phyloP scores from a whole-genome alignment of 2,888 invertebrate genomes.

The Sinohyriopsis cumingii region DNA sequence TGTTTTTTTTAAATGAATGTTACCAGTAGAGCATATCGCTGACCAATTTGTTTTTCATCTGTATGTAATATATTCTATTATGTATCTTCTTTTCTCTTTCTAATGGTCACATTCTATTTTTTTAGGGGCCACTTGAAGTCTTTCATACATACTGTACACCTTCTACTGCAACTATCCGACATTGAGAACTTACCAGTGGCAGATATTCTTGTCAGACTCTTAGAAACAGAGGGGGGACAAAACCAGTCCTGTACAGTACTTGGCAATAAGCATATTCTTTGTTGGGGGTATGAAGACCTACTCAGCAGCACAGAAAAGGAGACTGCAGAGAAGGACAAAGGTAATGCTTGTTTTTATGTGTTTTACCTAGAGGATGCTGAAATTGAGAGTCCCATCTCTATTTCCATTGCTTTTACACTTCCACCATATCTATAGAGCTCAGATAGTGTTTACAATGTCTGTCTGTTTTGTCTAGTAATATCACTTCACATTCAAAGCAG shows the following conservation, averaged over 20 bases:
- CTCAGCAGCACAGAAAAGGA: constrained; percentile 55
- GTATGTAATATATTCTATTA: background rate
- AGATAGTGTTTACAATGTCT: too few species aligned
- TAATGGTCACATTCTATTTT: background rate
- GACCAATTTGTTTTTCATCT: background rate
- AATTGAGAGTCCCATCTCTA: constrained; percentile 1
- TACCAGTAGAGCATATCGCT: background rate
- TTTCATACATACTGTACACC: constrained; percentile 65
- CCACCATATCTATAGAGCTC: too few species aligned
- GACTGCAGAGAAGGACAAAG: constrained; percentile 47
- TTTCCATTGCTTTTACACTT: background rate
- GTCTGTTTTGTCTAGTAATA: too few species aligned
- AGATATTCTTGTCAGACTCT: constrained; percentile 59
- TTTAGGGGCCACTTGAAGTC: constrained; percentile 67
- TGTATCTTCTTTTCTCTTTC: background rate
- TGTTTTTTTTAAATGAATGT: background rate
- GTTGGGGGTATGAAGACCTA: constrained; percentile 69
- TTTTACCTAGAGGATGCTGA: too few species aligned
- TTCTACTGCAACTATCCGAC: constrained; percentile 59
- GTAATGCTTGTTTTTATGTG: background rate
- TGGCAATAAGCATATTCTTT: constrained; percentile 64
- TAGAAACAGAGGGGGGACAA: constrained; percentile 65
- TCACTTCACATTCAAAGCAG: too few species aligned
- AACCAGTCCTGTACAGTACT: constrained; percentile 59
- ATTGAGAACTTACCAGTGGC: constrained; percentile 56